Percentiles rank a stretch among this genome's conserved stretches.
Conservation (phyloP, 2,888 invertebrate genomes). For the Drosophila longiperda region DNA sequence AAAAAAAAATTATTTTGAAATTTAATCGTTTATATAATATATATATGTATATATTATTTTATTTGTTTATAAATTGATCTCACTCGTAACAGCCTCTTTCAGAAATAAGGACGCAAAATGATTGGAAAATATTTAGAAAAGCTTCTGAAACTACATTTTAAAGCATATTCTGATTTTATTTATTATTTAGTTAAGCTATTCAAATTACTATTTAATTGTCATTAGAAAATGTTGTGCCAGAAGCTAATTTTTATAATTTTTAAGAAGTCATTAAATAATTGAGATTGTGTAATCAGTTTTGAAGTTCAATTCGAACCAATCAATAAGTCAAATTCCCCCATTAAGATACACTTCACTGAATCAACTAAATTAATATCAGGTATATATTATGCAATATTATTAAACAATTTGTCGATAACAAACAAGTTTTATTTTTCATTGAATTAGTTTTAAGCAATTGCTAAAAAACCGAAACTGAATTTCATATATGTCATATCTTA, state of each 20-base stretch:
- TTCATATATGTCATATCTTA: slow-evolving; percentile 9
- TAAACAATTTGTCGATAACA: slow-evolving; percentile 59
- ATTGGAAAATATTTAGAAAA: not conserved
- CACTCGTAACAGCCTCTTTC: not conserved
- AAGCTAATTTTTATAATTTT: not conserved
- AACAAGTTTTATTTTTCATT: slow-evolving; percentile 65
- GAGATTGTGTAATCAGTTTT: not conserved
- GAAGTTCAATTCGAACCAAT: not conserved
- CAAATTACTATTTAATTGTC: not conserved
- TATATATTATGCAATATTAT: slow-evolving; percentile 4
- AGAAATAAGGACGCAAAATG: not conserved
- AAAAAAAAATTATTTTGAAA: not conserved
- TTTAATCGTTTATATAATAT: not conserved
- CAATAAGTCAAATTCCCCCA: not conserved
- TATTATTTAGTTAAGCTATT: not conserved
- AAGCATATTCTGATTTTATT: not conserved
- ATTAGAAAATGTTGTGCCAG: not conserved
- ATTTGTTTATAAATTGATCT: not conserved
- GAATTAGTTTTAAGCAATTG: slow-evolving; percentile 36
- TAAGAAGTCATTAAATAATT: not conserved
- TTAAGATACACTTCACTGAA: not conserved
- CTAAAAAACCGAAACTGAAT: slow-evolving; percentile 25
- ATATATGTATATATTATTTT: not conserved
- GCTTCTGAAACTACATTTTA: not conserved
- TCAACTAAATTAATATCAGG: not conserved